A percentile compares a stretch with the other conserved stretches of the same genome.
Conservation (phyloP, 2,888 invertebrate genomes). For the Tachina grossa region DNA sequence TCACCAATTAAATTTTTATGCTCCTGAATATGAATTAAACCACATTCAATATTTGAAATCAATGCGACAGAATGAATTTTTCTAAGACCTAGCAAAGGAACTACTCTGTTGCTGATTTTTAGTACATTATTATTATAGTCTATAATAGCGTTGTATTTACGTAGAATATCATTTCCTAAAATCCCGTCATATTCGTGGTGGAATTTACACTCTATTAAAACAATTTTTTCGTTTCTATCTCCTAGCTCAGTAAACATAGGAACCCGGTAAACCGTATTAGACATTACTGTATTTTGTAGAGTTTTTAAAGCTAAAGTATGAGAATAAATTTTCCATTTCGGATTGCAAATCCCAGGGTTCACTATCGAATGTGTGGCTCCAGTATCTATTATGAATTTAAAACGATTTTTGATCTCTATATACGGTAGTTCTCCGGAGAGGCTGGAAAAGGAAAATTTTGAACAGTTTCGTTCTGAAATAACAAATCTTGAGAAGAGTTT, state of each 20-base stretch:
- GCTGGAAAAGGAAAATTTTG: conserved; percentile 11
- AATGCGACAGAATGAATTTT: background rate
- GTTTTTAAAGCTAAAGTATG: background rate
- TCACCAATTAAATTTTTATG: background rate
- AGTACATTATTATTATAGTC: conserved; percentile 30
- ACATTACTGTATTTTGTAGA: background rate
- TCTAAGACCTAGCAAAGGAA: background rate
- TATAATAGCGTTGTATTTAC: conserved; percentile 19
- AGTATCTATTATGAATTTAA: conserved; percentile 2
- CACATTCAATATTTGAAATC: background rate
- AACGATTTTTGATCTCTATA: conserved; percentile 2
- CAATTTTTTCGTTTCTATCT: conserved; percentile 61
- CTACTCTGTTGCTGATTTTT: conserved; percentile 7
- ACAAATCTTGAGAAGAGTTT: background rate
- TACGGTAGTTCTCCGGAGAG: conserved; percentile 9
- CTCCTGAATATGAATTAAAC: conserved; percentile 4
- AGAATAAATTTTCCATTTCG: conserved; percentile 3
- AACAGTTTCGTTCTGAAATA: background rate
- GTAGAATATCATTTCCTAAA: conserved; percentile 42
- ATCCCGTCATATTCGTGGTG: conserved; percentile 29
- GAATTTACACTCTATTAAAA: conserved; percentile 46
- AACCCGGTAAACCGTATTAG: no score
- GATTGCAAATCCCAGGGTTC: background rate
- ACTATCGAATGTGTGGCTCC: conserved; percentile 41
- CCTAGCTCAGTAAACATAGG: background rate